Evolutionary conservation across 2,113 vertebrate genomes (phyloP).

Genomic region (Thunnus maccoyii): DNA sequence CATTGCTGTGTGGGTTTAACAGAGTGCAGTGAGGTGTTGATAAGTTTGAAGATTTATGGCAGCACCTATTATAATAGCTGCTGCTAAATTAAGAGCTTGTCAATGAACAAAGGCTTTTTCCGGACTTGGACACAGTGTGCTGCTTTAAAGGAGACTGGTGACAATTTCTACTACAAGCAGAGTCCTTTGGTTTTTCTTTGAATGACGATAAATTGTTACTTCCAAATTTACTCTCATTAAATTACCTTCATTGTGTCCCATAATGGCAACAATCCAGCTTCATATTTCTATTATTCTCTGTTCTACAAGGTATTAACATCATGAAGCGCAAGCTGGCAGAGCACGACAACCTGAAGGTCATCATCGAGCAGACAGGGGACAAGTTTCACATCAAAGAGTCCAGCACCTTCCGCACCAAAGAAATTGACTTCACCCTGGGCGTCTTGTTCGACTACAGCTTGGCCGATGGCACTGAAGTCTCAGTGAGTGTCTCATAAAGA

Average conservation of each 20-base stretch:
- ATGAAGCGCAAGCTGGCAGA: constrained; percentile 92
- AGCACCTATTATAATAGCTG: constrained; percentile 20
- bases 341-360: constrained; percentile 92
- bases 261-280: not conserved
- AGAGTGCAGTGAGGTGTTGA: not conserved
- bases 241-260: not conserved
- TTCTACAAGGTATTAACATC: constrained; percentile 85
- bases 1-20: not conserved
- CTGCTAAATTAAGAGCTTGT: constrained; percentile 28
- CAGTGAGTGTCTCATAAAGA: constrained; percentile 78
- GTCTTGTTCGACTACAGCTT: constrained; percentile 87
- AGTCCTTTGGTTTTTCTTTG: too few species aligned
- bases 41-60: not conserved
- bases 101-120: not conserved
- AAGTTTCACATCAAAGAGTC: constrained; percentile 91
- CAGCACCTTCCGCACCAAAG: constrained; percentile 89
- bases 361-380: constrained; percentile 89
- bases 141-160: not conserved
- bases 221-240: too few species aligned
- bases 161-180: not conserved
- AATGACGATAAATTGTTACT: not conserved
- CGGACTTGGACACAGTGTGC: not conserved
- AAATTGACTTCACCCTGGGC: constrained; percentile 90
- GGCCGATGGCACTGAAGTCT: constrained; percentile 92
- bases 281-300: not conserved